Percentiles rank a stretch among this genome's conserved stretches.
These are phyloP conservation scores for Agriopis leucophaearia DNA, from an alignment of 2,888 invertebrate species.

Conservation along the genomic window DNA sequence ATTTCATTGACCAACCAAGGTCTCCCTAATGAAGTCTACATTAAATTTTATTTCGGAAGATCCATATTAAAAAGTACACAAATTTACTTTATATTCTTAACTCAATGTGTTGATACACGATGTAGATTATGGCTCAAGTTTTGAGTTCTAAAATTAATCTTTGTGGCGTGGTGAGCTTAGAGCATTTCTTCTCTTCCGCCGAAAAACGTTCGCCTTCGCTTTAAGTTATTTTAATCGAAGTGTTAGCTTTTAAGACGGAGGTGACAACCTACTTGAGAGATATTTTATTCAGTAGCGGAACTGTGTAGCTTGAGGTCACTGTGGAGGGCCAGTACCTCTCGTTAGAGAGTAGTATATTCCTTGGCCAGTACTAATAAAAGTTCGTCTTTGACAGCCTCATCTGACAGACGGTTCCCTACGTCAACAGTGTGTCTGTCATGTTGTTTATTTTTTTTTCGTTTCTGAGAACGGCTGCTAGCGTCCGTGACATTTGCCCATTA, in stretches of 20 bases:
- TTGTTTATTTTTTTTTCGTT: no score
- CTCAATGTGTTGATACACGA: not conserved
- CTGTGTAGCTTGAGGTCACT: not conserved
- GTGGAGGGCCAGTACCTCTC: not conserved
- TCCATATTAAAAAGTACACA: no score
- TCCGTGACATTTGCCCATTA: no score
- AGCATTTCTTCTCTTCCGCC: constrained; percentile 31
- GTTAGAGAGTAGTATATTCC: no score
- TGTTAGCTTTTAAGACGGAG: constrained; percentile 25
- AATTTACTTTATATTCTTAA: not conserved
- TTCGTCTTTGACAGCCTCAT: no score
- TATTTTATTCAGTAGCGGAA: constrained; percentile 7
- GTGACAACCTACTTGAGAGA: constrained; percentile 13
- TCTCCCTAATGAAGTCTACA: no score
- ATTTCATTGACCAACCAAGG: no score
- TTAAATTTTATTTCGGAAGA: no score
- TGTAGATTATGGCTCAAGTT: not conserved
- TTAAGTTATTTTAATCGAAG: constrained; percentile 19
- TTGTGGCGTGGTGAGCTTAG: constrained; percentile 31
- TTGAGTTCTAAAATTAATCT: not conserved
- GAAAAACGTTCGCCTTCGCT: constrained; percentile 29
- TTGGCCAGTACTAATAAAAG: not conserved
- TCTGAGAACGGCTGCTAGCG: no score
- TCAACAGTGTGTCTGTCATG: no score
- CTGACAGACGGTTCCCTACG: no score